Evolutionary conservation across 2,797 vertebrate genomes (phyloP), one percentile per base, ranked within the genome.

Genomic region (Pelodytes ibericus): DNA sequence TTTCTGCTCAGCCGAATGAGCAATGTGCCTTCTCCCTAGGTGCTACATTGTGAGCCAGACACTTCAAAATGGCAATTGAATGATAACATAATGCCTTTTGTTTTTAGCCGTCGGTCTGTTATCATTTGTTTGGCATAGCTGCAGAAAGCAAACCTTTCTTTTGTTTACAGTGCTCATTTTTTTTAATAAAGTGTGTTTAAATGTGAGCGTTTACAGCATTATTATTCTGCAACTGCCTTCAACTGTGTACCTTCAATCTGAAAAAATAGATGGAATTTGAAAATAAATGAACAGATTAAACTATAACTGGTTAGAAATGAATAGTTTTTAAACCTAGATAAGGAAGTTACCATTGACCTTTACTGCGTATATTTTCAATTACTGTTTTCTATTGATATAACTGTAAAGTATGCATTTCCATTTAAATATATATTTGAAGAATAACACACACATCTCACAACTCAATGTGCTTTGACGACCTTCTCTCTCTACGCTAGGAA

Each of bases 201-300:
- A 53, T 24, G 49, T 53, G 24, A 4, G 2, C 7, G 20, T 53
- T 22, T 22, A 22, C 20, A 22, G 2, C 9, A 53, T 53, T 53
- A 53, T 53, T 53, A 53, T 53, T 53, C 49, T 71, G 63, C 68
- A 77, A 22, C 49, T 22, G 49, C 61, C 6, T 76, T 18, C n/a
- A 75, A 41, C 47, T 70, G 71, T 57, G 7, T 20, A 6, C 70
- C 41, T 67, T 4, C 13, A 11, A 11, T 62, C 49, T 53, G 49
- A 20, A 16, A 2, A 24, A 53, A 53, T 53, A 53, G 49, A 22
- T 53, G 22, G 49, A 15, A 26, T 27, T 58, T 58, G 24, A 58
- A 58, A 58, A 58, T 53, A 58, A 58, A 58, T 22, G 11, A 27
- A 58, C 49, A 22, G 49, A 8, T 53, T 53, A 53, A 53, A 53